phyloP scores from a whole-genome alignment of 2,888 invertebrate genomes.

The Smittia aterrima region DNA sequence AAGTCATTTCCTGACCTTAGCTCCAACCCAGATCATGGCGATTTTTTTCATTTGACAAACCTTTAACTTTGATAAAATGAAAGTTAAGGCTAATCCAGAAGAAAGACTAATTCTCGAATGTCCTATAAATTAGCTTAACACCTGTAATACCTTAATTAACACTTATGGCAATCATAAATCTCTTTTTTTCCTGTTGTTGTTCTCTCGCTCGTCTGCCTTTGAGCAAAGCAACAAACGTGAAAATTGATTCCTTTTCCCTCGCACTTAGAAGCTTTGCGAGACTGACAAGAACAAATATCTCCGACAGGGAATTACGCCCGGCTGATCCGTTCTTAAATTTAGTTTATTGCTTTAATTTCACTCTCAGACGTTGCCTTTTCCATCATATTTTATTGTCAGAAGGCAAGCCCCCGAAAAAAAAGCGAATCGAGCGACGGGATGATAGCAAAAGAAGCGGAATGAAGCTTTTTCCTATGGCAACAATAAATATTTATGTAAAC shows the following conservation, averaged over 20 bases:
- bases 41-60: too few relatives aligned
- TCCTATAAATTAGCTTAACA: slow-evolving; percentile 40
- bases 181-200: not conserved
- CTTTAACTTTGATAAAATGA: too few relatives aligned
- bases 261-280: not conserved
- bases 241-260: not conserved
- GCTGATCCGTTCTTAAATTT: slow-evolving; percentile 33
- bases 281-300: not conserved
- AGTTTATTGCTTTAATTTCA: slow-evolving; percentile 37
- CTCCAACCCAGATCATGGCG: too few relatives aligned
- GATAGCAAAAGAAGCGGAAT: not conserved
- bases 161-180: slow-evolving; percentile 39
- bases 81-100: too few relatives aligned
- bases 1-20: too few relatives aligned
- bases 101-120: slow-evolving; percentile 22
- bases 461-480: not conserved
- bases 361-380: not conserved
- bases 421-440: not conserved
- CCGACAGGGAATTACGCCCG: not conserved
- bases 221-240: not conserved
- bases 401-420: not conserved
- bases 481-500: slow-evolving; percentile 23
- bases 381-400: not conserved
- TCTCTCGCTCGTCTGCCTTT: not conserved
- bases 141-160: slow-evolving; percentile 41